These are phyloP conservation scores for Mustelus asterias DNA, from an alignment of 2,113 vertebrate genomes.

Conservation along the genomic window DNA sequence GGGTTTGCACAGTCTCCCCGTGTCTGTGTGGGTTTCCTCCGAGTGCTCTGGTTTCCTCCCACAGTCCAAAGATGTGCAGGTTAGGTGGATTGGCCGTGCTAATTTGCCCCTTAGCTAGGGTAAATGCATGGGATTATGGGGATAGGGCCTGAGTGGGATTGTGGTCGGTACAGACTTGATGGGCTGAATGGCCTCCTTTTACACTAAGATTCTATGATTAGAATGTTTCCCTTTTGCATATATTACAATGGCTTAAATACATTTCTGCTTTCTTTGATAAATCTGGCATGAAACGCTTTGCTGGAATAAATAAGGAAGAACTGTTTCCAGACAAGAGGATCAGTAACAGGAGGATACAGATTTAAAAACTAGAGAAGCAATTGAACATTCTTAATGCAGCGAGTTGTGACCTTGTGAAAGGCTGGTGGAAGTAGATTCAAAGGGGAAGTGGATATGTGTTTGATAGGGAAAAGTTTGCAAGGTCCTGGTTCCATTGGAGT, in stretches of 20 bases:
- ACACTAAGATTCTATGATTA: too few species aligned
- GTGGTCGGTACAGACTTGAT: too few species aligned
- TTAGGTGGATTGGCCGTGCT: too few species aligned
- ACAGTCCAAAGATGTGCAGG: too few species aligned
- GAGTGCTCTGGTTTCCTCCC: too few species aligned
- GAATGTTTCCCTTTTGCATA: neutral
- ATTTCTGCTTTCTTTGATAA: neutral
- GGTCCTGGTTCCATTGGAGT: neutral
- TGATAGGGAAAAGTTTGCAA: neutral
- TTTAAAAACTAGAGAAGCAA: neutral
- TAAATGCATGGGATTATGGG: too few species aligned
- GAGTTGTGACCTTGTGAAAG: neutral
- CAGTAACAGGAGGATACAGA: neutral
- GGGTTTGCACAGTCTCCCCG: too few species aligned
- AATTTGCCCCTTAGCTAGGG: too few species aligned
- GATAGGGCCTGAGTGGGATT: too few species aligned
- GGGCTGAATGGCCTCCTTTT: too few species aligned
- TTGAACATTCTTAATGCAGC: neutral
- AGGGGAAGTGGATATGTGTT: neutral
- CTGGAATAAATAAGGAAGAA: neutral
- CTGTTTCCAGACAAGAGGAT: neutral
- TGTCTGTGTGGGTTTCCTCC: too few species aligned
- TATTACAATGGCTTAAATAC: neutral
- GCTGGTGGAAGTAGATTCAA: neutral
- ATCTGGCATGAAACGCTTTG: neutral